Conservation (phyloP, 2,888 invertebrate genomes). For the Plagodis dolabraria region DNA sequence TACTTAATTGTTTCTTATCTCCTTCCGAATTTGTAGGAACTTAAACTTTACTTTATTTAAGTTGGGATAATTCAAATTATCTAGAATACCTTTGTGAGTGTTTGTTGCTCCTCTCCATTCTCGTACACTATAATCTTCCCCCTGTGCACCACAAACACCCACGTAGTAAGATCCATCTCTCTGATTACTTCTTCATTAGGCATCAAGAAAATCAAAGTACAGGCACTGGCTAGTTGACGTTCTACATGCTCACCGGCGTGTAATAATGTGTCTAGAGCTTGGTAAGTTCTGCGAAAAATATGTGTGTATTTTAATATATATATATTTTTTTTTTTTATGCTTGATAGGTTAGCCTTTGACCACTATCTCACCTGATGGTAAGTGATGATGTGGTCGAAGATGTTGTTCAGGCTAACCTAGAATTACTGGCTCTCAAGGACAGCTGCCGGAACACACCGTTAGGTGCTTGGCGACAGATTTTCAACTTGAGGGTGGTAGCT, state of each 20-base stretch:
- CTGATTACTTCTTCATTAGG: slow-evolving; percentile 60
- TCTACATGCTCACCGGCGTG: slow-evolving; percentile 55
- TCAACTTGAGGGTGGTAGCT: too few relatives aligned
- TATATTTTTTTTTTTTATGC: too few relatives aligned
- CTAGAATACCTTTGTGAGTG: slow-evolving; percentile 56
- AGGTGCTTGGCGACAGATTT: too few relatives aligned
- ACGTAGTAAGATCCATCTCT: slow-evolving; percentile 59
- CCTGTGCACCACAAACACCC: slow-evolving; percentile 62
- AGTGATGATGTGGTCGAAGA: too few relatives aligned
- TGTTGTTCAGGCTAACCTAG: too few relatives aligned
- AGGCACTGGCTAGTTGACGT: slow-evolving; percentile 53
- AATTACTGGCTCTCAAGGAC: too few relatives aligned
- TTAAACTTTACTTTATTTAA: too few relatives aligned
- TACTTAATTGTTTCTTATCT: too few relatives aligned
- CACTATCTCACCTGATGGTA: too few relatives aligned
- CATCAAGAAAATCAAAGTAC: slow-evolving; percentile 50
- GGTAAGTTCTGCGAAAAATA: slow-evolving; percentile 54
- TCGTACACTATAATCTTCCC: slow-evolving; percentile 56
- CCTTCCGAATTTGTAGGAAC: too few relatives aligned
- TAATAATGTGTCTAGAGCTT: slow-evolving; percentile 53
- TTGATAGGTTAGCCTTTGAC: too few relatives aligned
- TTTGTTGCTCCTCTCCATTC: slow-evolving; percentile 46
- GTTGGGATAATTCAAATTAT: not conserved
- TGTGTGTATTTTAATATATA: not conserved
- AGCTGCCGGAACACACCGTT: too few relatives aligned